phyloP scores from a whole-genome alignment of 2,113 vertebrate genomes.

The Lophochroa leadbeateri region DNA sequence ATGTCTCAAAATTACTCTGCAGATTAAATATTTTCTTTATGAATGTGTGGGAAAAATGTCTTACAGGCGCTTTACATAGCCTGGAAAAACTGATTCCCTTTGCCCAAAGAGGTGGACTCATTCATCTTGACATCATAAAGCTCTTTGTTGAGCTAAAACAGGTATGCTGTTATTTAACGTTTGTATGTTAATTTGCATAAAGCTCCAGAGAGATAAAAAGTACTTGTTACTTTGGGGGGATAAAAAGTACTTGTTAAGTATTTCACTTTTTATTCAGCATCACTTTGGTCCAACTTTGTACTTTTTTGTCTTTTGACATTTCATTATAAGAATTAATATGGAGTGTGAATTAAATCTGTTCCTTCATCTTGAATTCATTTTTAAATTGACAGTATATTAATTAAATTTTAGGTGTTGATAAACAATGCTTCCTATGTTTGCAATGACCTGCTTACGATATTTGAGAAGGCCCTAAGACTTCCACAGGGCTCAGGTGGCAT shows the following conservation, averaged over 20 bases:
- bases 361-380: background rate
- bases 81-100: background rate
- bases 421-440: background rate
- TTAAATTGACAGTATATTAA: background rate
- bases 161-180: slow-evolving; percentile 8
- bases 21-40: background rate
- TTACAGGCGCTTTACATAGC: slow-evolving; percentile 16
- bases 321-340: background rate
- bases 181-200: background rate
- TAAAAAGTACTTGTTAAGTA: background rate
- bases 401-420: slow-evolving; percentile 47
- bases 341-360: background rate
- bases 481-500: background rate
- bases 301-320: background rate
- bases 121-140: background rate
- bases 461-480: background rate
- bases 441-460: background rate
- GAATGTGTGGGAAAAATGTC: background rate
- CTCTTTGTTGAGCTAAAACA: slow-evolving; percentile 43
- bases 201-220: background rate
- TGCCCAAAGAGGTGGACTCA: background rate
- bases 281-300: background rate
- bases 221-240: background rate
- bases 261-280: background rate
- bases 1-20: background rate